Conservation (phyloP, 92 coral and sea anemone genomes). For the Epizoanthus fatuus region DNA sequence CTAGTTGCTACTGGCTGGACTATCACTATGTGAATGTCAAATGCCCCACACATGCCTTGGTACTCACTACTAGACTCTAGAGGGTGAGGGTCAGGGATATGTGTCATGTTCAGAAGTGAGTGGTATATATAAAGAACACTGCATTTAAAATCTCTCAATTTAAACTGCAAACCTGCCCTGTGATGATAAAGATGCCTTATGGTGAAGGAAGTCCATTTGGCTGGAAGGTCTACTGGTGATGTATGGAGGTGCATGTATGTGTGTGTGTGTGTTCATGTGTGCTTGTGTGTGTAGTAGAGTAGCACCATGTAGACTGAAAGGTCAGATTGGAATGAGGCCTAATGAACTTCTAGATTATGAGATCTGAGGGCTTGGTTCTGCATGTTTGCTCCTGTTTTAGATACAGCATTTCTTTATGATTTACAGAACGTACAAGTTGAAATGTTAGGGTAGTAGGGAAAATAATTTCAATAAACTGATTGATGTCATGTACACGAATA, state of each 20-base stretch:
- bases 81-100: too few species aligned
- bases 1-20: too few species aligned
- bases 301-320: constrained; percentile 63
- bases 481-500: not conserved
- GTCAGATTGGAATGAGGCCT: constrained; percentile 83
- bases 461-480: not conserved
- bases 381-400: too few species aligned
- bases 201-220: constrained; percentile 91
- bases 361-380: constrained; percentile 94
- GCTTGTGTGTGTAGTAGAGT: constrained; percentile 67
- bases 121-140: too few species aligned
- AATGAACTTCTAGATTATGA: constrained; percentile 95
- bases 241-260: constrained; percentile 29
- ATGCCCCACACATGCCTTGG: too few species aligned
- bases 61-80: too few species aligned
- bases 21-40: too few species aligned
- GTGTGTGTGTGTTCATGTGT: constrained; percentile 36
- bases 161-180: constrained; percentile 60
- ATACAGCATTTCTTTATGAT: too few species aligned
- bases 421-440: too few species aligned
- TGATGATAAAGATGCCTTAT: constrained; percentile 93
- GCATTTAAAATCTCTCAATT: too few species aligned
- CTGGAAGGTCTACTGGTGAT: constrained; percentile 68
- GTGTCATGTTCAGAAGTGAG: too few species aligned
- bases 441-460: too few species aligned